Base-by-base conservation (phyloP, 2,113 vertebrate species). In the Patagioenas fasciata region DNA sequence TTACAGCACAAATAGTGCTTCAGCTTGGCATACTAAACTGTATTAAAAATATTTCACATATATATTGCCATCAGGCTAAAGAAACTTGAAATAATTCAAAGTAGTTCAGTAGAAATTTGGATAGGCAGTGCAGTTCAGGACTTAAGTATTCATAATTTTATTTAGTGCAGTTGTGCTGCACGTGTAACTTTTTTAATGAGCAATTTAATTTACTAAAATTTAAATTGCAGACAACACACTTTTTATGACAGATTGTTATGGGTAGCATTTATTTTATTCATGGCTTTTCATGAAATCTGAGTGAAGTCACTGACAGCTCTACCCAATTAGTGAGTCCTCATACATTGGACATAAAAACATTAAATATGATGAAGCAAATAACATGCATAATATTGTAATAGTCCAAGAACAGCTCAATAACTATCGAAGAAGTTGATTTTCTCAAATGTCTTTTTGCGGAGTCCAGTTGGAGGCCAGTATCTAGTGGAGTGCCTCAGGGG, bases 241-340 rank as follows among this genome's bases (percentile, higher is more conserved):
- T 75, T n/a, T 83, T 75, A 78, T 50, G 65, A 83, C 88, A 94
- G 82, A 93, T 47, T 90, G 82, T 88, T 95, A 62, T 71, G 85
- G 80, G 44, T 94, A 95, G 48, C 72, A 88, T 56, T 95, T 90
- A n/a, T 32, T 92, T 94, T 84, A 81, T 15, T 53, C 38, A 29
- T 2, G 1, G n/a, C 36, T 80, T 95, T 69, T 50, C 80, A 19
- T 20, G 51, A 85, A 89, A 81, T 69, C 38, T 65, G 60, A 77
- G 11, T 11, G 44, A 86, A 86, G 31, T 51, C n/a, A 65, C 19
- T 47, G 91, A 81, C 93, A 93, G 81, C 26, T 91, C 79, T 80
- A 65, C 20, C 26, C 14, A 40, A 47, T 74, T 90, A 81, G 26
- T n/a, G 31, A 90, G 53, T 95, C 74, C 15, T 18, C 38, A 58